Evolutionary conservation across 2,797 vertebrate species (phyloP).

Genomic region (Antrozous pallidus): DNA sequence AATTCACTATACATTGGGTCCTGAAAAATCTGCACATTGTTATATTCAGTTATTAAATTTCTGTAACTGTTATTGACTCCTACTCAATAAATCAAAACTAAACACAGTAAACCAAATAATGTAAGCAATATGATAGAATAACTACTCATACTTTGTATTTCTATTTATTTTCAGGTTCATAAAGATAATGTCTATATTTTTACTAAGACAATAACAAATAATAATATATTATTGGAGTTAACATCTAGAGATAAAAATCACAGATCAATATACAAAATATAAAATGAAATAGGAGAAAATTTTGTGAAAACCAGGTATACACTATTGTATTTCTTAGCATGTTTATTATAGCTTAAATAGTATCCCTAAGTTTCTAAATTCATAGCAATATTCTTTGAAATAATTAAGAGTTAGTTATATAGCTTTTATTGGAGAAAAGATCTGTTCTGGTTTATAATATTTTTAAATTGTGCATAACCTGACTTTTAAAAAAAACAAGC

Average conservation of each 20-base stretch:
- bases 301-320: background rate
- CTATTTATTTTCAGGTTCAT: background rate
- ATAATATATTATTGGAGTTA: background rate
- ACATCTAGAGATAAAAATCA: background rate
- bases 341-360: background rate
- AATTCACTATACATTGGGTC: fast-evolving
- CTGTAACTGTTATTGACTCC: background rate
- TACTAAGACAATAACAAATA: background rate
- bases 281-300: background rate
- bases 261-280: background rate
- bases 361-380: background rate
- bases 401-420: slow-evolving; percentile 15
- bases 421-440: slow-evolving; percentile 13
- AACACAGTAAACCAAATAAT: background rate
- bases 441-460: background rate
- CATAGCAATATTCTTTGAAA: background rate
- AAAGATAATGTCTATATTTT: background rate
- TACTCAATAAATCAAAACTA: background rate
- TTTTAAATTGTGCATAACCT: slow-evolving; percentile 64
- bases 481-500: slow-evolving; percentile 43
- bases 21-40: background rate
- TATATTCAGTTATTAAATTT: background rate
- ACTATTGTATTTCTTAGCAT: background rate
- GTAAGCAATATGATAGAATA: background rate
- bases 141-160: background rate